A percentile compares a stretch with the other conserved stretches of the same genome.
phyloP scores from a whole-genome alignment of 2,113 vertebrate genomes.

The Neogale vison region DNA sequence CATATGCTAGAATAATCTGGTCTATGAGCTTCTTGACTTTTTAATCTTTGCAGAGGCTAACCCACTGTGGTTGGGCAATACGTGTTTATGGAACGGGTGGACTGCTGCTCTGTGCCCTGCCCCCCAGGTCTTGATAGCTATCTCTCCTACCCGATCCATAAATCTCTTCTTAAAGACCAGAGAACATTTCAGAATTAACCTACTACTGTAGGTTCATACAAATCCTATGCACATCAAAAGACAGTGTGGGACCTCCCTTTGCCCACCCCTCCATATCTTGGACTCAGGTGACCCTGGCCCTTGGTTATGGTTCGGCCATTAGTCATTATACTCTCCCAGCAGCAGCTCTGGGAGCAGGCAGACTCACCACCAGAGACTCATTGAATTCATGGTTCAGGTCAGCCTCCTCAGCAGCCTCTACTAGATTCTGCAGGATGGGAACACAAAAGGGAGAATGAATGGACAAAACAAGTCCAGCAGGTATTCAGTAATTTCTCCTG shows the following conservation, averaged over 20 bases:
- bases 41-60: background rate
- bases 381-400: slow-evolving; percentile 95
- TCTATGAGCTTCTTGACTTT: background rate
- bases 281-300: background rate
- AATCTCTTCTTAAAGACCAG: background rate
- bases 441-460: slow-evolving; percentile 12
- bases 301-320: rapidly evolving
- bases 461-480: background rate
- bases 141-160: background rate
- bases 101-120: too few species aligned
- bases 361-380: slow-evolving; percentile 90
- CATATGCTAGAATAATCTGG: background rate
- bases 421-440: slow-evolving; percentile 87
- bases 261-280: rapidly evolving
- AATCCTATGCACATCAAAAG: background rate
- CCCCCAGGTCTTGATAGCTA: background rate
- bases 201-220: background rate
- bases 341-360: background rate
- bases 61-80: background rate
- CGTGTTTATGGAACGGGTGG: background rate
- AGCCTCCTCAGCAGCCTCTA: slow-evolving; percentile 94
- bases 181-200: background rate
- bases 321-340: background rate
- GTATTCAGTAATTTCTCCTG: too few species aligned
- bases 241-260: rapidly evolving